phyloP scores from a whole-genome alignment of 2,113 vertebrate genomes.

The Ploceus nigricollis region DNA sequence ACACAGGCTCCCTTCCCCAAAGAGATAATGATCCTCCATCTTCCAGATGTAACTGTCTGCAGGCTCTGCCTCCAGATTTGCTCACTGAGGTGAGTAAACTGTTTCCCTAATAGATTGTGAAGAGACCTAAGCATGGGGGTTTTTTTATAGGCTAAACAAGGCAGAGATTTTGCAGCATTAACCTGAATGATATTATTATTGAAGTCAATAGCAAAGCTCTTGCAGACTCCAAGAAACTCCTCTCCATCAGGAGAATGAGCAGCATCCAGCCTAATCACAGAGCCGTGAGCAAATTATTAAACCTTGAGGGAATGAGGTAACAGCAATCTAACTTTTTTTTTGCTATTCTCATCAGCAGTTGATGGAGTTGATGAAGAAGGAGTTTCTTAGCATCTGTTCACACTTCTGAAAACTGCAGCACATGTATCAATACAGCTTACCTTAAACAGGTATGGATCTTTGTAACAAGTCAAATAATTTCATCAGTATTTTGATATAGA shows the following conservation, averaged over 20 bases:
- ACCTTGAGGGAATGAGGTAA: background rate
- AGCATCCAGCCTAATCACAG: background rate
- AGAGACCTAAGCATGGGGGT: background rate
- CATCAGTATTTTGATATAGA: background rate
- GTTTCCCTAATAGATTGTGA: background rate
- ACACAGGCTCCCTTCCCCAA: background rate
- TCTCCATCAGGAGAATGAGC: background rate
- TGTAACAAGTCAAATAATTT: background rate
- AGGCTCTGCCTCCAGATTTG: background rate
- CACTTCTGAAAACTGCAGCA: background rate
- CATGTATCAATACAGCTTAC: background rate
- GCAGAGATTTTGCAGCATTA: background rate
- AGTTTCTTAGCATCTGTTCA: background rate
- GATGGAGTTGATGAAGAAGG: background rate
- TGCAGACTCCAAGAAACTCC: background rate
- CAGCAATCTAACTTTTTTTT: background rate
- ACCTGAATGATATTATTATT: background rate
- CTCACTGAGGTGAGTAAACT: background rate
- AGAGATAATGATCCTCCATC: background rate
- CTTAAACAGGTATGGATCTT: background rate
- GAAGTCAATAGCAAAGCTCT: constrained; percentile 1
- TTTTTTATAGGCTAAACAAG: background rate
- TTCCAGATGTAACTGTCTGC: background rate
- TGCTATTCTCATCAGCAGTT: background rate
- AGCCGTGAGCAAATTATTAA: background rate